Evolutionary conservation across 2,113 vertebrate species (phyloP), one percentile per base, ranked within the genome.

Genomic region (Picathartes gymnocephalus): DNA sequence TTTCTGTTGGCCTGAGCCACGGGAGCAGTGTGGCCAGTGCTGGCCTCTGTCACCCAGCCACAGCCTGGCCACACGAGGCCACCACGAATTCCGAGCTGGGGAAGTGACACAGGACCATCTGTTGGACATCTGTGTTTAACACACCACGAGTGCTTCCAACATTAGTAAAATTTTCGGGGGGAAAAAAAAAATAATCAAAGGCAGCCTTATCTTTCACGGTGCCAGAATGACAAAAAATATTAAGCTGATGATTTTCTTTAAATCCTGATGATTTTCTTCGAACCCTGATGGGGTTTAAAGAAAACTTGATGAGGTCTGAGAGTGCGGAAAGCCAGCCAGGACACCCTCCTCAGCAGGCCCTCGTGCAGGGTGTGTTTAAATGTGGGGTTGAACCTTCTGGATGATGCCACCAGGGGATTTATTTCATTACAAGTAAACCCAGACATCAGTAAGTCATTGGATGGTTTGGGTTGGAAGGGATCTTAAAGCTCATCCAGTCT

Each of bases 341-440:
- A 79, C 64, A 40, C 8, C 14, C 74, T 21, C 16, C 79, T 13
- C 39, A 22, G 47, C 72, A 77, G 24, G 22, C 2, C 39, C n/a
- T 2, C 0, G 0, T 6, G 13, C 4, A 2, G 28, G 1, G 3
- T 3, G 40, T 2, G 9, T 7, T 33, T 4, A 51, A 44, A 23
- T 2, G 1, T 0, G 13, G 31, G 17, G n/a, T 20, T 47, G 77
- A 53, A 56, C 15, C 44, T 47, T 40, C 21, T 51, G 61, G 24
- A 21, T 0, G 2, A 72, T 56, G 51, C 20, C n/a, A 57, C 10
- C 33, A 45, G 15, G 33, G 45, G 88, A 70, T 37, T 60, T 3
- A 57, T 15, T 39, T 51, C 4, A 20, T 48, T 8, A 54, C 13
- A 48, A n/a, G 39, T 3, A 81, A 90, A 45, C 2, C 6, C 39